Evolutionary conservation across 2,797 vertebrate genomes (phyloP).

Genomic region (Percopsis omiscomaycus): DNA sequence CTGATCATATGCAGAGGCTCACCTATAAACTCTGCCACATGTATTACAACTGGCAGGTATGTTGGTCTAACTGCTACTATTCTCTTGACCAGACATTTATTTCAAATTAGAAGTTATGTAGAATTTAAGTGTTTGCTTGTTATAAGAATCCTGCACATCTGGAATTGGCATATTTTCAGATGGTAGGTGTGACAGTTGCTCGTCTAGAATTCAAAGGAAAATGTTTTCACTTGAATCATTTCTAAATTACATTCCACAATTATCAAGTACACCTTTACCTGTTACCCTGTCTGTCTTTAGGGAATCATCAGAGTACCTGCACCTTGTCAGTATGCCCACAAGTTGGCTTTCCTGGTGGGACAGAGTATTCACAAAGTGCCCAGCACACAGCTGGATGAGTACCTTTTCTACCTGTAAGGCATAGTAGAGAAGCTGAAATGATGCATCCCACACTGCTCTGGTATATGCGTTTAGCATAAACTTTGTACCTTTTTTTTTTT

Average conservation of each 20-base stretch:
- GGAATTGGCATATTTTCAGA: no score
- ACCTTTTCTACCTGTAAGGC: conserved; percentile 85
- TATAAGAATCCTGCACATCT: no score
- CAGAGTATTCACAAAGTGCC: conserved; percentile 92
- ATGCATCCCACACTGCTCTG: no score
- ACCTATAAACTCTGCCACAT: conserved; percentile 97
- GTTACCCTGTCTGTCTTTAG: conserved; percentile 59
- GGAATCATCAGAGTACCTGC: conserved; percentile 92
- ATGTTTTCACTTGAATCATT: not conserved
- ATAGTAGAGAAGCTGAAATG: not conserved
- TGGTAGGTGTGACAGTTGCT: no score
- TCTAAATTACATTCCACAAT: not conserved
- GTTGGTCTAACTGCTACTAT: conserved; percentile 12
- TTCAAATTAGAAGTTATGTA: not conserved
- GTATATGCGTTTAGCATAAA: no score
- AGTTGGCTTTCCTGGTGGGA: conserved; percentile 93
- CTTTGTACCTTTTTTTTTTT: no score
- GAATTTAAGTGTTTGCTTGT: no score
- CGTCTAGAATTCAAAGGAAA: not conserved
- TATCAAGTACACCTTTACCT: not conserved
- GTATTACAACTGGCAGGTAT: conserved; percentile 98
- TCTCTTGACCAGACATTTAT: not conserved
- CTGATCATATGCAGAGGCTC: conserved; percentile 92
- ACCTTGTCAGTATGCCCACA: conserved; percentile 96
- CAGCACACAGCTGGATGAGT: conserved; percentile 78